These are phyloP conservation scores for Torymus texanus DNA, from an alignment of 2,888 invertebrate species.

Conservation along the genomic window DNA sequence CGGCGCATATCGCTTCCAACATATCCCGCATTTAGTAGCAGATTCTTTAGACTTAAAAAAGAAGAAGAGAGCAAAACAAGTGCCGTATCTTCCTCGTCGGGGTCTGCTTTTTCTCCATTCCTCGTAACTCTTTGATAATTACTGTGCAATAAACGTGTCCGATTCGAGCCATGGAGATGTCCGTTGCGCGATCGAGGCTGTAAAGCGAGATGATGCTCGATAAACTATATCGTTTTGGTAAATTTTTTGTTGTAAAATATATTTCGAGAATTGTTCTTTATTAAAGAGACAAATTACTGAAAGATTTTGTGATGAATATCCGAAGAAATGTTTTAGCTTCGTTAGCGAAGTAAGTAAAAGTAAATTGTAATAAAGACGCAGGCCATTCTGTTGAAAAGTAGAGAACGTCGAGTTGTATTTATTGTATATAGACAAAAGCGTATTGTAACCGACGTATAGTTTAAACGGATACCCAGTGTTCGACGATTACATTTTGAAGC, in stretches of 20 bases:
- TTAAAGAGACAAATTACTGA: neutral
- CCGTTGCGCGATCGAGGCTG: constrained; percentile 8
- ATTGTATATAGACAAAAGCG: constrained; percentile 70
- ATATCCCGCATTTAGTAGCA: constrained; percentile 65
- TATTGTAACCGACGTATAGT: constrained; percentile 65
- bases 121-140: constrained; percentile 55
- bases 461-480: constrained; percentile 67
- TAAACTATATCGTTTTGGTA: constrained; percentile 43
- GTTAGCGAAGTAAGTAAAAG: neutral
- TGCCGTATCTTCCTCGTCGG: constrained; percentile 54
- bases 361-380: constrained; percentile 22
- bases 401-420: constrained; percentile 66
- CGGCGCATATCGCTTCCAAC: constrained; percentile 69
- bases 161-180: constrained; percentile 13
- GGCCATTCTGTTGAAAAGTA: constrained; percentile 9
- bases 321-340: neutral
- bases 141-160: constrained; percentile 56
- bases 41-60: constrained; percentile 43
- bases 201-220: constrained; percentile 20
- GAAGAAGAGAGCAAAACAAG: constrained; percentile 20
- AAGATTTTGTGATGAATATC: constrained; percentile 32
- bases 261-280: constrained; percentile 4
- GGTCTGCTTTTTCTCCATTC: constrained; percentile 51
- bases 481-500: constrained; percentile 72
- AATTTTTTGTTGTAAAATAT: constrained; percentile 30